Evolutionary conservation across 2,888 invertebrate species (phyloP).

Genomic region (Brenthis hecate): DNA sequence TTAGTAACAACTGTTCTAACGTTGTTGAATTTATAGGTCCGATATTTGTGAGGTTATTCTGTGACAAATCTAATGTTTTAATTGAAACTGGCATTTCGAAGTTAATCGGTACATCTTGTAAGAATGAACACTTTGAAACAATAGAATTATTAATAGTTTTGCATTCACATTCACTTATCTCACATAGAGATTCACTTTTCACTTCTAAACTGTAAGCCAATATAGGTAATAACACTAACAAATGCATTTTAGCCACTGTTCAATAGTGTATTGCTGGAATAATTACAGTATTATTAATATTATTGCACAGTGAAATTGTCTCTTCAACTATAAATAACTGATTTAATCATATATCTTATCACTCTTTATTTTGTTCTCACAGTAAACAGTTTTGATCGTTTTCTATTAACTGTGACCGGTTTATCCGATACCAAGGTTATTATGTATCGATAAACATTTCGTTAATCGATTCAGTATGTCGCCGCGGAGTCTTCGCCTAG

Average conservation of each 20-base stretch:
- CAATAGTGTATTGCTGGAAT: background rate
- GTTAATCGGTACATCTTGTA: slow-evolving; percentile 26
- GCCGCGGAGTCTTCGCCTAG: too few relatives aligned
- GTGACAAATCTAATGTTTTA: slow-evolving; percentile 60
- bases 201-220: background rate
- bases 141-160: slow-evolving; percentile 52
- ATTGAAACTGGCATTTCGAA: slow-evolving; percentile 52
- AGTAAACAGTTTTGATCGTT: background rate
- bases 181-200: slow-evolving; percentile 18
- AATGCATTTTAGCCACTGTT: slow-evolving; percentile 5
- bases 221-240: slow-evolving; percentile 3
- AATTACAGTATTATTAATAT: background rate
- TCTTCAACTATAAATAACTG: background rate
- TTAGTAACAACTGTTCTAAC: slow-evolving; percentile 54
- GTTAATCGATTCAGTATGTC: background rate
- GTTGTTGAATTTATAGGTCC: slow-evolving; percentile 52
- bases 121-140: slow-evolving; percentile 60
- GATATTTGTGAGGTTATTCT: slow-evolving; percentile 56
- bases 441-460: background rate
- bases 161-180: slow-evolving; percentile 17
- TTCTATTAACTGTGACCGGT: slow-evolving; percentile 10
- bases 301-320: background rate
- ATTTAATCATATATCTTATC: slow-evolving; percentile 12
- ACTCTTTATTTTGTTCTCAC: slow-evolving; percentile 2
- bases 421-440: slow-evolving; percentile 8